A percentile compares a stretch with the other conserved stretches of the same genome.
phyloP scores from a whole-genome alignment of 2,888 invertebrate genomes.

The Celastrina argiolus region DNA sequence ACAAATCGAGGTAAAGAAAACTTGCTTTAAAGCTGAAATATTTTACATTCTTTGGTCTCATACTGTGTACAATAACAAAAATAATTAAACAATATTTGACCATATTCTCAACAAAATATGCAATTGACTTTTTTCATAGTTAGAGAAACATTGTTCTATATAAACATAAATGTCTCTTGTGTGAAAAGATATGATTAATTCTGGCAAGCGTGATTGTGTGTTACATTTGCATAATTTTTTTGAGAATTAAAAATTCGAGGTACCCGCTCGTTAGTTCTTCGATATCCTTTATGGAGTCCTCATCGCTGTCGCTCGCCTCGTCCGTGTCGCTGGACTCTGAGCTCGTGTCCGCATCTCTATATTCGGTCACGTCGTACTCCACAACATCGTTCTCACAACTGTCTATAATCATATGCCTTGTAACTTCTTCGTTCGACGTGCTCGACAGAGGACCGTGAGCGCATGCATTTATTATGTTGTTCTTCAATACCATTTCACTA shows the following conservation, averaged over 20 bases:
- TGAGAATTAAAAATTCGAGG: conserved; percentile 24
- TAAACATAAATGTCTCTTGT: neutral
- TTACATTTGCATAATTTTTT: conserved; percentile 23
- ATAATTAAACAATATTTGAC: neutral
- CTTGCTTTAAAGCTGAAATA: neutral
- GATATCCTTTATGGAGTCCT: conserved; percentile 66
- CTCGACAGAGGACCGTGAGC: conserved; percentile 66
- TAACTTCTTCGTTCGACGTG: conserved; percentile 52
- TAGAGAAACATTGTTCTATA: neutral
- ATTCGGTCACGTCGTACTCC: conserved; percentile 68
- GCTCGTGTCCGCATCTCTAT: conserved; percentile 61
- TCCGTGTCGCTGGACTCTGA: conserved; percentile 49
- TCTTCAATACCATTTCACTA: conserved; percentile 72
- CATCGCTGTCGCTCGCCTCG: conserved; percentile 63
- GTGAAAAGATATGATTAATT: neutral
- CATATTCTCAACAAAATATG: neutral
- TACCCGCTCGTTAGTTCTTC: conserved; percentile 67
- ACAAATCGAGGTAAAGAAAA: neutral
- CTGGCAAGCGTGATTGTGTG: neutral
- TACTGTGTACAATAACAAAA: neutral
- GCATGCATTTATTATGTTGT: conserved; percentile 73
- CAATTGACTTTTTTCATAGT: neutral
- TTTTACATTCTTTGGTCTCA: neutral
- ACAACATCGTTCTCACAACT: conserved; percentile 61
- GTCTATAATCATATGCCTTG: conserved; percentile 70